These are phyloP conservation scores for Microctonus hyperodae DNA, from an alignment of 2,888 invertebrate genomes.

Conservation along the genomic window DNA sequence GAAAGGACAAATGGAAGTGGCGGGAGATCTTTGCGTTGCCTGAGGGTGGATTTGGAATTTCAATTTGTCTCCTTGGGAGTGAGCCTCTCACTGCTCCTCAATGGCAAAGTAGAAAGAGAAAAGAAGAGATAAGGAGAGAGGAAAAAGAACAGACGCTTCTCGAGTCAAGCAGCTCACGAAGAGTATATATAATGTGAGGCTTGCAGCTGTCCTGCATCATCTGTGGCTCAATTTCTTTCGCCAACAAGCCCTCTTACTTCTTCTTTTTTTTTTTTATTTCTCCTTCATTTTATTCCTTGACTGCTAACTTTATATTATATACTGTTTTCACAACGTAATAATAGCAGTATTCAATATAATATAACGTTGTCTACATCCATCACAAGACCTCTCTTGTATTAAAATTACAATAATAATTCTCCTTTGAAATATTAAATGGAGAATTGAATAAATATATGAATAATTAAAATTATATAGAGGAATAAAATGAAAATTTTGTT, in stretches of 20 bases:
- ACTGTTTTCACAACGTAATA: background rate
- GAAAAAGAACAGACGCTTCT: background rate
- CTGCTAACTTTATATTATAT: background rate
- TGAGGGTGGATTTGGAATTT: slow-evolving; percentile 30
- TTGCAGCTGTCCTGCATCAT: slow-evolving; percentile 19
- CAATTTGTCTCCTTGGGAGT: slow-evolving; percentile 29
- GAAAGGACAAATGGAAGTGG: slow-evolving; percentile 28
- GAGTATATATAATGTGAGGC: slow-evolving; percentile 4
- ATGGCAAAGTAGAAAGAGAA: background rate
- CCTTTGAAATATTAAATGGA: no score
- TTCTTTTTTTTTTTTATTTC: background rate
- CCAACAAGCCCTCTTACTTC: background rate
- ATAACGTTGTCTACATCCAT: background rate
- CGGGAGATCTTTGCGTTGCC: slow-evolving; percentile 13
- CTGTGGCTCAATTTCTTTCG: slow-evolving; percentile 15
- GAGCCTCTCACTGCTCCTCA: slow-evolving; percentile 1
- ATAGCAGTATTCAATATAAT: background rate
- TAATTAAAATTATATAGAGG: no score
- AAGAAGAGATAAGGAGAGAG: background rate
- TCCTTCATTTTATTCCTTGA: background rate
- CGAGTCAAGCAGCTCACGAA: slow-evolving; percentile 20
- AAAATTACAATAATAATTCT: background rate
- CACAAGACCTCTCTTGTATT: no score
- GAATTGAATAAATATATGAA: background rate
- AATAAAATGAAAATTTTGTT: no score